These are phyloP conservation scores for Psix sp. DNA, from an alignment of 1,140 invertebrate species.

Conservation along the genomic window DNA sequence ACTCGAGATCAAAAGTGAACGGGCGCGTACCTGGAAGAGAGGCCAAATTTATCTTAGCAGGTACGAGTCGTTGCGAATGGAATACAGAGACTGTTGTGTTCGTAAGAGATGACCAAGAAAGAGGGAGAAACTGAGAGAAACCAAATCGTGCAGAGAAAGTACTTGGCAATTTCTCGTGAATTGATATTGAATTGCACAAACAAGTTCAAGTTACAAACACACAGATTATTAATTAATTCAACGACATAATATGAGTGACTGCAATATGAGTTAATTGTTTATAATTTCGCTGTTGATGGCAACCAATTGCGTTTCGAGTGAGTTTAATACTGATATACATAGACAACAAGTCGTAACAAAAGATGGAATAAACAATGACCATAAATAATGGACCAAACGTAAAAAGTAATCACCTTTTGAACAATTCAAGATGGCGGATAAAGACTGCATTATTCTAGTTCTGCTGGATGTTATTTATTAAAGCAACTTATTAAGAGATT, in stretches of 20 bases:
- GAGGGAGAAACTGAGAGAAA: slow-evolving; percentile 37
- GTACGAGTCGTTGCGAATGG: slow-evolving; percentile 20
- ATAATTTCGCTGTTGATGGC: slow-evolving; percentile 22
- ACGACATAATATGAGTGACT: slow-evolving; percentile 22
- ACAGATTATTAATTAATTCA: slow-evolving; percentile 39
- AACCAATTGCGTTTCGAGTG: slow-evolving; percentile 24
- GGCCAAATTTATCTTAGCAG: slow-evolving; percentile 24
- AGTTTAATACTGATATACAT: neutral
- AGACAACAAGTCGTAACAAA: neutral
- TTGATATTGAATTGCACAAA: slow-evolving; percentile 47
- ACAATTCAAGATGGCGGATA: no score
- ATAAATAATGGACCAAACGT: no score
- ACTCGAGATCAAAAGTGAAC: slow-evolving; percentile 8
- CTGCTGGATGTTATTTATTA: no score
- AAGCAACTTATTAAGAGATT: no score
- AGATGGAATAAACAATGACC: no score
- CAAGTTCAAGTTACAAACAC: slow-evolving; percentile 44
- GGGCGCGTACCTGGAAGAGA: slow-evolving; percentile 24
- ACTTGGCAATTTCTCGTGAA: neutral
- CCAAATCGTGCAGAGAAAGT: slow-evolving; percentile 46
- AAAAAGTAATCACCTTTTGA: no score
- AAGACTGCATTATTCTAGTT: no score
- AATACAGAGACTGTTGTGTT: slow-evolving; percentile 11
- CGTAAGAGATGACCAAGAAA: slow-evolving; percentile 17
- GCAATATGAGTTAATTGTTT: slow-evolving; percentile 29